These are phyloP conservation scores for Apantesis nais DNA, from an alignment of 2,888 invertebrate species.

Conservation along the genomic window DNA sequence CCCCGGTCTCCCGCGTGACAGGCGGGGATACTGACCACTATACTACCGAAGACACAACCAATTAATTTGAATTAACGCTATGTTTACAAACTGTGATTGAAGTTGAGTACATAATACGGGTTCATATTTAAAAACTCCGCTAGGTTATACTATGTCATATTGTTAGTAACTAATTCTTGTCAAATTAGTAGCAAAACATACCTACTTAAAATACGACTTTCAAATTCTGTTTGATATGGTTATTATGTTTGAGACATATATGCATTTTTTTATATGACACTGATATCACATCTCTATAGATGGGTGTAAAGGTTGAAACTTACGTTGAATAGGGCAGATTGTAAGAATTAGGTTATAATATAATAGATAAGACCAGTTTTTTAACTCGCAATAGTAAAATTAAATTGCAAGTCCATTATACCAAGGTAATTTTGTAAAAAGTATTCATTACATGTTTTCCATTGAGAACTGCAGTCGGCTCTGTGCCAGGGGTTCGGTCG, in stretches of 20 bases:
- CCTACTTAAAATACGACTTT: background rate
- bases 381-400: too few species aligned
- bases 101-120: background rate
- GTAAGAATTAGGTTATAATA: too few species aligned
- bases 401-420: too few species aligned
- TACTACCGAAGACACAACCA: conserved; percentile 84
- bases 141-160: too few species aligned
- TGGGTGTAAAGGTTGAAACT: background rate
- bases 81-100: background rate
- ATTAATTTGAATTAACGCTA: background rate
- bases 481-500: conserved; percentile 39
- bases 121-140: background rate
- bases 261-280: background rate
- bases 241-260: background rate
- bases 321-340: background rate
- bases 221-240: background rate
- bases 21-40: conserved; percentile 86
- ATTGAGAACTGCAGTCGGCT: conserved; percentile 65
- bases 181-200: background rate
- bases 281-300: background rate
- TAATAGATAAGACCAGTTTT: too few species aligned
- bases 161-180: background rate
- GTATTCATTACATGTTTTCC: conserved; percentile 63
- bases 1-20: conserved; percentile 86
- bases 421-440: background rate